Evolutionary conservation across 1,140 invertebrate species (phyloP).

Genomic region (Bicyclus anynana): DNA sequence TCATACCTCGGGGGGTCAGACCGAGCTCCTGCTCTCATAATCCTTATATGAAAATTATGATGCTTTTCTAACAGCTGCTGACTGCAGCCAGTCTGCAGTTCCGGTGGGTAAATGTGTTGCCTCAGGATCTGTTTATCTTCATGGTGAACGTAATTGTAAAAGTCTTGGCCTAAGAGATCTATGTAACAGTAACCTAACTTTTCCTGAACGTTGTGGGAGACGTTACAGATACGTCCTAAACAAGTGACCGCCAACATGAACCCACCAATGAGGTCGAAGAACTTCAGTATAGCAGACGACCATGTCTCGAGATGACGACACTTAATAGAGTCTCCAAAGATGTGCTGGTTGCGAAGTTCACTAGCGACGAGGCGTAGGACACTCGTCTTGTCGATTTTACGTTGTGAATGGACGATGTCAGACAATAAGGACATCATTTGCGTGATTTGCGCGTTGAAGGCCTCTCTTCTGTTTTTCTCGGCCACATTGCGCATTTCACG

Average conservation of each 20-base stretch:
- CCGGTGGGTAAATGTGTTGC: slow-evolving; percentile 81
- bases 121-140: slow-evolving; percentile 88
- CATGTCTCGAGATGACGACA: slow-evolving; percentile 64
- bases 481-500: slow-evolving; percentile 89
- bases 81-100: slow-evolving; percentile 58
- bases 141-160: slow-evolving; percentile 88
- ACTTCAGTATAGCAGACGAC: slow-evolving; percentile 68
- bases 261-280: slow-evolving; percentile 80
- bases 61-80: slow-evolving; percentile 63
- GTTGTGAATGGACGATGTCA: slow-evolving; percentile 87
- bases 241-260: slow-evolving; percentile 90
- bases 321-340: slow-evolving; percentile 77
- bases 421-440: slow-evolving; percentile 90
- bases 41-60: slow-evolving; percentile 77
- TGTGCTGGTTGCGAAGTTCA: slow-evolving; percentile 80
- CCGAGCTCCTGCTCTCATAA: slow-evolving; percentile 81
- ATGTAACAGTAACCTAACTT: slow-evolving; percentile 90
- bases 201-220: slow-evolving; percentile 90
- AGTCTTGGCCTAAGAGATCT: slow-evolving; percentile 91
- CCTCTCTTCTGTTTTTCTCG: slow-evolving; percentile 93
- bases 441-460: slow-evolving; percentile 91
- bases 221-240: slow-evolving; percentile 90
- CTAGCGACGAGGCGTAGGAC: slow-evolving; percentile 91
- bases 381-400: slow-evolving; percentile 93
- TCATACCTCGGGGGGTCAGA: slow-evolving; percentile 85